Base-by-base conservation (phyloP, 2,888 invertebrate genomes). In the Leucoma salicis region DNA sequence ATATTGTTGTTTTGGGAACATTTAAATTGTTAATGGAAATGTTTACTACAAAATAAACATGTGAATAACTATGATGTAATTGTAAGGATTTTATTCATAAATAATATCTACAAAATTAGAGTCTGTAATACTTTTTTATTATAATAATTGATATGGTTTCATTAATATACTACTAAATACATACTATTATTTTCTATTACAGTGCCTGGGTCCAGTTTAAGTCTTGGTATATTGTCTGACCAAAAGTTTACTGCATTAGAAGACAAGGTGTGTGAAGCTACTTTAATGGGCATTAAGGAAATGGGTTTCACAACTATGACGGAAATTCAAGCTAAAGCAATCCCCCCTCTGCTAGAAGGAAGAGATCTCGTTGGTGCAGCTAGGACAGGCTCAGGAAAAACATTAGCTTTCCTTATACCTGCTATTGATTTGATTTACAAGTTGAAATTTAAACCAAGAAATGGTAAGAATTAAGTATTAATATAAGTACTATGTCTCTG, bases 281-380 rank as follows among this genome's bases (percentile, higher is more conserved):
- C 97, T 0, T 74, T 97, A n/a, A 94, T 94, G 80, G 97, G 93
- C 0, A 92, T 99, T 33, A 88, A 90, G 35, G 96, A 97, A 28
- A 97, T 99, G 98, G 98, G 97, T 1, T 99, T 99, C 75, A 93
- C 92, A 2, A 93, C 94, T 14, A 97, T 99, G 97, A 99, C 99
- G 2, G 97, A 98, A 85, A 99, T 99, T 64, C 99, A 96, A 78
- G 94, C 96, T 0, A 95, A 95, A 73, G 91, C 96, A 0, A 96
- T 99, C 70, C 97, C 97, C 0, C 94, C 95, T 11, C 83, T 99
- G 25, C 81, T 99, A 7, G 96, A 98, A 82, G 99, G 98, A 0
- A 91, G 96, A 53, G 99, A 99, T 90, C 84, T 99, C 35, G 95
- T 99, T 25, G 99, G 97, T 31, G 94, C 97, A 24, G 99, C 99